A percentile compares a stretch with the other conserved stretches of the same genome.
phyloP scores from a whole-genome alignment of 2,888 invertebrate species.

The Zaprionus lineosus region DNA sequence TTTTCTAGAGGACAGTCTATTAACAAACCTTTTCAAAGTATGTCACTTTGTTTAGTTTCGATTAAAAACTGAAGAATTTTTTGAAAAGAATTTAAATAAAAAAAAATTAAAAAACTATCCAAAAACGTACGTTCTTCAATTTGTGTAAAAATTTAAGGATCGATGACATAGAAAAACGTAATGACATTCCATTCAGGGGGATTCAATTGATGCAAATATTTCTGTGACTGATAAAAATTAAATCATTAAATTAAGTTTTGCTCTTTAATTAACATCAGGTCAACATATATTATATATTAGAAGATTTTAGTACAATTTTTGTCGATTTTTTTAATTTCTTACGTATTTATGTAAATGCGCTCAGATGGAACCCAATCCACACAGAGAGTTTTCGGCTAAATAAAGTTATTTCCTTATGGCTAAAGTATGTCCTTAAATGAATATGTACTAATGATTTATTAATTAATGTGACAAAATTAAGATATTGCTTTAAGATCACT shows the following conservation, averaged over 20 bases:
- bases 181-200: too few species aligned
- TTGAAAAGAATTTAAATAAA: too few species aligned
- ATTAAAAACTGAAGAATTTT: too few species aligned
- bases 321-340: slow-evolving; percentile 19
- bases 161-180: too few species aligned
- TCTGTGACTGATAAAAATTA: too few species aligned
- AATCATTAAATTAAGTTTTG: slow-evolving; percentile 42
- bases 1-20: too few species aligned
- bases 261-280: slow-evolving; percentile 22
- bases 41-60: too few species aligned
- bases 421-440: slow-evolving; percentile 8
- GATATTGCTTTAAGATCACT: slow-evolving; percentile 54
- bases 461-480: slow-evolving; percentile 27
- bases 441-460: slow-evolving; percentile 39
- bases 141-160: too few species aligned
- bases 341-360: slow-evolving; percentile 47
- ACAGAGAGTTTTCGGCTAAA: slow-evolving; percentile 52
- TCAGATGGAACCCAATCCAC: slow-evolving; percentile 39
- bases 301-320: slow-evolving; percentile 41
- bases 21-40: too few species aligned
- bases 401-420: slow-evolving; percentile 25
- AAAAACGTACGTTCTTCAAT: too few species aligned
- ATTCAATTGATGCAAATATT: too few species aligned
- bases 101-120: too few species aligned
- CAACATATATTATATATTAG: slow-evolving; percentile 14